Conservation (phyloP, 2,113 vertebrate species). For the Rallus limicola region DNA sequence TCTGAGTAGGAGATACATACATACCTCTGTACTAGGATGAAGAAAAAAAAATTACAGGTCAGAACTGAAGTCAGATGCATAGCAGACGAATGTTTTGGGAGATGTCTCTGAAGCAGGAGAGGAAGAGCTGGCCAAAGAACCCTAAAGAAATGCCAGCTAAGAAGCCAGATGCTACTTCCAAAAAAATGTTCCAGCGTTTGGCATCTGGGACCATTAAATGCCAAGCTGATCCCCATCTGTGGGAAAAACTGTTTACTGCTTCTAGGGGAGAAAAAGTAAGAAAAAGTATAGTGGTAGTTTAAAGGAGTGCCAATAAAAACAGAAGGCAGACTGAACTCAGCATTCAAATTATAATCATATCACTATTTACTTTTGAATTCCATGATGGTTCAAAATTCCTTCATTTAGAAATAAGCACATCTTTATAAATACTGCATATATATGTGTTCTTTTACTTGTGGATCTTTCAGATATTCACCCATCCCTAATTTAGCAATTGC, state of each 20-base stretch:
- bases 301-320: slow-evolving; percentile 51
- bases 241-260: slow-evolving; percentile 71
- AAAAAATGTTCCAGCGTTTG: slow-evolving; percentile 51
- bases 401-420: slow-evolving; percentile 16
- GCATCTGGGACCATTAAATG: slow-evolving; percentile 69
- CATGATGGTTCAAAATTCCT: slow-evolving; percentile 34
- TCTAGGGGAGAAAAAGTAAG: slow-evolving; percentile 42
- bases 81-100: not conserved
- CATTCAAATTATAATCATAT: slow-evolving; percentile 54
- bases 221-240: slow-evolving; percentile 66
- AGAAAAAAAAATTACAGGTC: not conserved
- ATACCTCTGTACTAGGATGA: not conserved
- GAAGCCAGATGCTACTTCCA: slow-evolving; percentile 64
- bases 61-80: not conserved
- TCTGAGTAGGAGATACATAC: not conserved
- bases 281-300: slow-evolving; percentile 49
- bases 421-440: not conserved
- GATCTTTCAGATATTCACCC: not conserved
- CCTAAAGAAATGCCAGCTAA: slow-evolving; percentile 23
- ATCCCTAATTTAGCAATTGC: not conserved
- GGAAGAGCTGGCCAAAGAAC: slow-evolving; percentile 23
- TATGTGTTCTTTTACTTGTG: not conserved
- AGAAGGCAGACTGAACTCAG: slow-evolving; percentile 58
- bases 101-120: not conserved
- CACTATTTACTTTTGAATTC: slow-evolving; percentile 62